Percentiles rank a stretch among this genome's conserved stretches.
phyloP scores from a whole-genome alignment of 2,797 vertebrate genomes.

The Pipistrellus kuhlii region DNA sequence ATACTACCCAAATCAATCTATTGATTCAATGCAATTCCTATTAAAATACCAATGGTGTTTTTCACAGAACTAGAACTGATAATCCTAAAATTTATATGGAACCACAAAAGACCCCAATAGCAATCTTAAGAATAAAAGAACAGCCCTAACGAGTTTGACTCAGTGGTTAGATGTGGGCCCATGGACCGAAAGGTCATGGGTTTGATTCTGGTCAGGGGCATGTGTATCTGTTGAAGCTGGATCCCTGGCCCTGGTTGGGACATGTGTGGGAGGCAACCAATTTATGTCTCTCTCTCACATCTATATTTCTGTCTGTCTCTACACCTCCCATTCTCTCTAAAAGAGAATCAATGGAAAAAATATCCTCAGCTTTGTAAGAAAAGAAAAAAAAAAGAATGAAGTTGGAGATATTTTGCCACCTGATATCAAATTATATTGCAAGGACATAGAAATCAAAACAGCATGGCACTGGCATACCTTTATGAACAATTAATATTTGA shows the following conservation, averaged over 20 bases:
- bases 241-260: too few relatives aligned
- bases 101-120: not conserved
- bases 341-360: too few relatives aligned
- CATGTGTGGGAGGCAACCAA: too few relatives aligned
- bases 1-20: not conserved
- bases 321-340: too few relatives aligned
- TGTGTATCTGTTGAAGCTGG: too few relatives aligned
- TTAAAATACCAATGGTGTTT: not conserved
- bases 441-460: not conserved
- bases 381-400: not conserved
- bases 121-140: not conserved
- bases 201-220: too few relatives aligned
- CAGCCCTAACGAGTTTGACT: too few relatives aligned
- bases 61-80: not conserved
- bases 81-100: not conserved
- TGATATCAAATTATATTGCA: not conserved
- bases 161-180: too few relatives aligned
- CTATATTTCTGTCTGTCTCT: too few relatives aligned
- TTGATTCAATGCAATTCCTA: not conserved
- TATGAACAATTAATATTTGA: not conserved
- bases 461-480: not conserved
- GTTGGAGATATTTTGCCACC: not conserved
- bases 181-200: too few relatives aligned
- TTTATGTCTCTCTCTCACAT: too few relatives aligned
- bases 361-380: too few relatives aligned